These are phyloP conservation scores for Schizotus pectinicornis DNA, from an alignment of 2,888 invertebrate genomes.

Conservation along the genomic window DNA sequence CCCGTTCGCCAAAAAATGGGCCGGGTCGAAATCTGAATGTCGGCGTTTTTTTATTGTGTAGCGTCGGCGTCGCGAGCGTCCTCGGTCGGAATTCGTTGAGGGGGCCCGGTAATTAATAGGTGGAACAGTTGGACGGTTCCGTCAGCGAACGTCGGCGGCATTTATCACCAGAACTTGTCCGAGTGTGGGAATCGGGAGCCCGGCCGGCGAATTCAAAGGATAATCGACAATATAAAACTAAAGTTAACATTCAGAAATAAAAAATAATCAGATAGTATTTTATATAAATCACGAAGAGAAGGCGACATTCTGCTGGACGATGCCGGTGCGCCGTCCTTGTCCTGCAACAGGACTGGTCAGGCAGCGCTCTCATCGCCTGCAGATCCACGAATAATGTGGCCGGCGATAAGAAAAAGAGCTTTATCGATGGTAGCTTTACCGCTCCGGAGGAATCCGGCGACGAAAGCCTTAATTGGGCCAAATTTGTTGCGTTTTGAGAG, in stretches of 20 bases:
- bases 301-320: constrained; percentile 43
- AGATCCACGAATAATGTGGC: constrained; percentile 44
- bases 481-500: constrained; percentile 41
- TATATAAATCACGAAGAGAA: constrained; percentile 56
- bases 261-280: constrained; percentile 59
- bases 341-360: constrained; percentile 13
- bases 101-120: constrained; percentile 22
- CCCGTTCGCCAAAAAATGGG: background rate
- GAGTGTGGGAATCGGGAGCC: constrained; percentile 58
- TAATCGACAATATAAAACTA: constrained; percentile 60
- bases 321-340: constrained; percentile 24
- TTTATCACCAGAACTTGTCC: constrained; percentile 51
- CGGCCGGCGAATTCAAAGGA: constrained; percentile 56
- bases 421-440: constrained; percentile 47
- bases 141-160: constrained; percentile 40
- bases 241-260: constrained; percentile 60
- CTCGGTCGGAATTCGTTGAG: background rate
- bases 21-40: constrained; percentile 4
- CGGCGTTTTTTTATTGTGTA: background rate
- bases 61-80: background rate
- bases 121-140: constrained; percentile 36
- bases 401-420: constrained; percentile 43
- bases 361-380: constrained; percentile 38
- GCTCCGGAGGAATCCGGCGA: constrained; percentile 43
- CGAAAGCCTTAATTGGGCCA: constrained; percentile 45